Base-by-base conservation (phyloP, 23 tunicate genomes). In the Oikopleura dioica region DNA sequence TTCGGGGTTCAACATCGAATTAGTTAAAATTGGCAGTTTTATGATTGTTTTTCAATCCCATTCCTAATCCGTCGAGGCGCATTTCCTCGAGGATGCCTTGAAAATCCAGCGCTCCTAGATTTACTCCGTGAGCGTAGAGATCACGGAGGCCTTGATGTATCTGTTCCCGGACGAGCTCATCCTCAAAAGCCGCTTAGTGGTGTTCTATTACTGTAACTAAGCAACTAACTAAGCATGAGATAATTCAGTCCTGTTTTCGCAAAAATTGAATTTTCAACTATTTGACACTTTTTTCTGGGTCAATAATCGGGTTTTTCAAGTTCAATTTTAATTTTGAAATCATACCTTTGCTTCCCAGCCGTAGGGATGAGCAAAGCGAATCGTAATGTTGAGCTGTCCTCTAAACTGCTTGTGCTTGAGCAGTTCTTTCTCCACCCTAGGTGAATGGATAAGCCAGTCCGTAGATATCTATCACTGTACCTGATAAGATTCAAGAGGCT, bases 311-410 rank as follows among this genome's bases (percentile, higher is more conserved):
- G n/a, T n/a, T n/a, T n/a, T n/a, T n/a, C n/a, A n/a, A n/a, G n/a
- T n/a, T n/a, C n/a, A n/a, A n/a, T n/a, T n/a, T n/a, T n/a, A n/a
- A n/a, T n/a, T n/a, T n/a, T n/a, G n/a, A n/a, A n/a, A n/a, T n/a
- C n/a, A n/a, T n/a, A n/a, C 97, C 38, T 85, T 85, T 51, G 81
- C 83, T 59, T 91, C 87, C 97, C 97, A 91, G 0, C 85, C 92
- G 32, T 81, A 80, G 31, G 84, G 38, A 68, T 91, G 97, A 37
- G 97, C 97, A 68, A 91, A 91, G 9, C 97, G 87, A 29, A 91
- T 80, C 36, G 68, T 82, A 4, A 91, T 87, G 78, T 91, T 85
- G 44, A 91, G 76, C 38, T 85, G 87, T 2, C 97, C 97, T 50
- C 85, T 86, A 68, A 91, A 91, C 35, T 85, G 81, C 26, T 79